Evolutionary conservation across 2,113 vertebrate genomes (phyloP), one percentile per base, ranked within the genome.

Genomic region (Eclectus roratus): DNA sequence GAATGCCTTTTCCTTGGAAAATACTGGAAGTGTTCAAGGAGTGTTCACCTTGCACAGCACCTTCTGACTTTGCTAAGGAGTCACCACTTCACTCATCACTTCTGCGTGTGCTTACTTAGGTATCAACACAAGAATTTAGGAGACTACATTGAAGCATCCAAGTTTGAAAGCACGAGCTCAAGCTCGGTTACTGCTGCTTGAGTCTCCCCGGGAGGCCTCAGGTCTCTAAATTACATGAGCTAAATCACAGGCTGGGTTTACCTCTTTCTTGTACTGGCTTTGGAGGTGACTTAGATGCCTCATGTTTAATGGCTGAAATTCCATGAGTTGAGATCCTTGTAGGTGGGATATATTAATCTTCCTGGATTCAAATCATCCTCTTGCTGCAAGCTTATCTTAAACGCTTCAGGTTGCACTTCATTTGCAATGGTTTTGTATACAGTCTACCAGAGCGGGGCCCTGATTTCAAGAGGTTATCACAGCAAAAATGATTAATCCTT

Each of bases 401-500:
- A 80, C n/a, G 27, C 50, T 93, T 93, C 79, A 55, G 58, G 14
- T n/a, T 93, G 71, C 74, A 58, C 71, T 89, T 85, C 33, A 73
- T 88, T 91, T 91, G 78, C 87, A 83, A 63, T 39, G 18, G 89
- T 43, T 85, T 84, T 81, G 12, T 85, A 66, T 35, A n/a, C 31
- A 50, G 50, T 25, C 41, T 93, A 43, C 65, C 63, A 55, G 46
- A 80, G 28, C 3, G 11, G 64, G 55, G 68, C 43, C 53, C 66
- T 84, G 43, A 39, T 78, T 95, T 90, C 60, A 55, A 80, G 52
- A 82, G 43, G 64, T 85, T 93, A 86, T 77, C 85, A 58, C 29
- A 64, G 52, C 39, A 72, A n/a, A 88, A 87, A 93, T 66, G 39
- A 90, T 91, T 89, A 70, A 90, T 80, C 95, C 89, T 89, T 94